Percentiles rank a stretch among this genome's conserved stretches.
Evolutionary conservation across 2,113 vertebrate genomes (phyloP).

Genomic region (Corythornis madagascariensis): DNA sequence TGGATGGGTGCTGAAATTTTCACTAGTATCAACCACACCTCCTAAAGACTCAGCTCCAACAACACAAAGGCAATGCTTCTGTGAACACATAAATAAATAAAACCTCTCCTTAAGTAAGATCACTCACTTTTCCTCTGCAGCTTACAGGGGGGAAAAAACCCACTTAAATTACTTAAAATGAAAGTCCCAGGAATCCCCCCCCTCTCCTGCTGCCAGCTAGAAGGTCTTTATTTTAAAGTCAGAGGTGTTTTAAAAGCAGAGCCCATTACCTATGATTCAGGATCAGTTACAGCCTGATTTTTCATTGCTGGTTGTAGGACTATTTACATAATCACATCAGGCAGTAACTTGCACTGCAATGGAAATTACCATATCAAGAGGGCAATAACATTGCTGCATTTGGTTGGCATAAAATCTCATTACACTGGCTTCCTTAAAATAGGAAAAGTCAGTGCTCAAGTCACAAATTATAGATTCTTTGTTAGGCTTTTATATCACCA

Average conservation of each 20-base stretch:
- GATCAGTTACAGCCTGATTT: background rate
- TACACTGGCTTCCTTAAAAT: background rate
- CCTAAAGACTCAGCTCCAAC: conserved; percentile 32
- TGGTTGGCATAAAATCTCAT: conserved; percentile 15
- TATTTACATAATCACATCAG: conserved; percentile 46
- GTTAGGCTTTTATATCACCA: background rate
- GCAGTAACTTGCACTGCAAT: background rate
- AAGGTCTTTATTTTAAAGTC: background rate
- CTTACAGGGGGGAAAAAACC: background rate
- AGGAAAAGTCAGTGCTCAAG: background rate
- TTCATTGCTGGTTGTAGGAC: background rate
- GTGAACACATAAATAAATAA: background rate
- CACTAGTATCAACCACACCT: conserved; percentile 57
- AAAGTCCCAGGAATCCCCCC: background rate
- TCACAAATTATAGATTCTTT: background rate
- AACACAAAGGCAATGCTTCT: background rate
- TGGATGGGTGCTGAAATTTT: conserved; percentile 64
- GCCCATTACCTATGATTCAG: background rate
- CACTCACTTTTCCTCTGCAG: background rate
- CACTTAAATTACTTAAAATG: background rate
- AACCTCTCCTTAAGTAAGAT: background rate
- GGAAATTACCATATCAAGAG: conserved; percentile 40
- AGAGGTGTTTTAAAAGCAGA: background rate
- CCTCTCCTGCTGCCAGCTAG: background rate
- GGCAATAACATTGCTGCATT: background rate